Base-by-base conservation (phyloP, 2,888 invertebrate species). In the Abrostola tripartita region DNA sequence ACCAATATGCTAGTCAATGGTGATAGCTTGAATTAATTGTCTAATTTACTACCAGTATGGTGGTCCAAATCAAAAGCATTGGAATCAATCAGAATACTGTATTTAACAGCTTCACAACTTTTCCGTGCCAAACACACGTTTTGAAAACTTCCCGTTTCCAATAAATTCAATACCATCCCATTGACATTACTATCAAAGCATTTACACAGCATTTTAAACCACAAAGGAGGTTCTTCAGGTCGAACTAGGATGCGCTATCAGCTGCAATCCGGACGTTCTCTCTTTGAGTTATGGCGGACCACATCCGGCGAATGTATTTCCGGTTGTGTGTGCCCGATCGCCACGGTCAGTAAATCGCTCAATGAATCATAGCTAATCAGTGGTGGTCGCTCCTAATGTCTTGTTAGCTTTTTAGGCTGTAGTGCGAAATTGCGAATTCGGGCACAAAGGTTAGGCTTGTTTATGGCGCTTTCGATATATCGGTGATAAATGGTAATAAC, bases 211-310 rank as follows among this genome's bases (percentile, higher is more conserved):
- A 61, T 69, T 78, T 81, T 64, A 76, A 75, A 81, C 71, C 67
- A 78, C 72, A 77, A 78, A 81, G 77, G 81, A 76, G 77, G 71
- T 77, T 73, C 66, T 79, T 70, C 81, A 81, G 79, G 74, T 78
- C 72, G 74, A 76, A 79, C 72, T 80, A 74, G 81, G 81, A 74
- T 79, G 71, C 79, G 73, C 79, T 91, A 92, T 91, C 90, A 86
- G 88, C 87, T 86, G 85, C 81, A 79, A 78, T 78, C 86, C 90
- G 93, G 93, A 92, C 79, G 85, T 81, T 79, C 85, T 83, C 84
- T 81, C 90, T 90, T 89, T 94, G 94, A 94, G 84, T 94, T 92
- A 94, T 90, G 90, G 89, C 86, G 83, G 83, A 86, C 89, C 90
- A 85, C 90, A 86, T 94, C 94, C 94, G 92, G 85, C 74, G 85